Conservation (phyloP, 2,888 invertebrate genomes). For the Trissolcus japonicus region DNA sequence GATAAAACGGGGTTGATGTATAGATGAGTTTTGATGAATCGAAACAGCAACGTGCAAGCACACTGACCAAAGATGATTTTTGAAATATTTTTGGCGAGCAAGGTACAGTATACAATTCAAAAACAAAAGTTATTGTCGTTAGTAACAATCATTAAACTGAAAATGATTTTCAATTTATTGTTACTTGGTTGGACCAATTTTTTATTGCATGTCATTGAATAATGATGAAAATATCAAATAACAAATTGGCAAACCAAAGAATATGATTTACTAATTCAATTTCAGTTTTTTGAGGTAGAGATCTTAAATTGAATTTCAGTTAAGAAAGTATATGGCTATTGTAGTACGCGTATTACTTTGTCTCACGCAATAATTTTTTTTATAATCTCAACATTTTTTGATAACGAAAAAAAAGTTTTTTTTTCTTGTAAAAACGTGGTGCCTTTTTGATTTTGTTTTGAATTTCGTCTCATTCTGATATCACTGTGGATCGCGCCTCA, state of each 20-base stretch:
- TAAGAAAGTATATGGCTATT: slow-evolving; percentile 62
- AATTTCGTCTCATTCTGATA: not conserved
- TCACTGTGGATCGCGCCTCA: slow-evolving; percentile 23
- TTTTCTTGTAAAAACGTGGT: not conserved
- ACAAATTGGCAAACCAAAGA: slow-evolving; percentile 63
- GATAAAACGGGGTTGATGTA: slow-evolving; percentile 67
- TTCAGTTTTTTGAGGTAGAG: slow-evolving; percentile 68
- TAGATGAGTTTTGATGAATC: slow-evolving; percentile 60
- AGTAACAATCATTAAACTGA: too few relatives aligned
- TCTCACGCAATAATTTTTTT: slow-evolving; percentile 66
- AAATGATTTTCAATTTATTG: too few relatives aligned
- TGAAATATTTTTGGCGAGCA: too few relatives aligned
- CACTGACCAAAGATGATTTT: not conserved
- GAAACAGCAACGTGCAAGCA: too few relatives aligned
- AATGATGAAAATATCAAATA: slow-evolving; percentile 69
- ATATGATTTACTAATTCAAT: slow-evolving; percentile 73
- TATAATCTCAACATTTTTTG: not conserved
- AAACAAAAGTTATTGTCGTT: too few relatives aligned
- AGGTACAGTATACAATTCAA: too few relatives aligned
- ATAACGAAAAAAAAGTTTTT: not conserved
- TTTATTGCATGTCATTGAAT: too few relatives aligned
- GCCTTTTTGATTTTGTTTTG: too few relatives aligned
- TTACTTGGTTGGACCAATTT: too few relatives aligned
- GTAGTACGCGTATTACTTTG: slow-evolving; percentile 62
- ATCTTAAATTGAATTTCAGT: slow-evolving; percentile 69